Evolutionary conservation across 2,797 vertebrate species (phyloP).

Genomic region (Numenius phaeopus): DNA sequence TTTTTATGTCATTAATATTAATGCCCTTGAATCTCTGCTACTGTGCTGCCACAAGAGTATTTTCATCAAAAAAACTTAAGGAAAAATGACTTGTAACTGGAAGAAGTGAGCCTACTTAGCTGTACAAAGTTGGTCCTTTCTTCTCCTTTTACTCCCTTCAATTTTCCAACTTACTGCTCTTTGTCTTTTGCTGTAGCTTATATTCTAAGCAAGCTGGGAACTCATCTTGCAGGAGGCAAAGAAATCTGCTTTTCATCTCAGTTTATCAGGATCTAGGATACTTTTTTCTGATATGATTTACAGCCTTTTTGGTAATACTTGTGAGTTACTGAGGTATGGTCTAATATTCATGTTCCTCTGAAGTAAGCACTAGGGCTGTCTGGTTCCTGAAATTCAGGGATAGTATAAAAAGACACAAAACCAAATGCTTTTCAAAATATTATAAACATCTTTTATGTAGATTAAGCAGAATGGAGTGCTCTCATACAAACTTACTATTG

Average conservation of each 20-base stretch:
- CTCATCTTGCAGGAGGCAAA: neutral
- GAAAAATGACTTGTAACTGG: neutral
- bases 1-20: neutral
- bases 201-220: neutral
- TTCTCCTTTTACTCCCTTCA: neutral
- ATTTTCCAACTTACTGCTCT: neutral
- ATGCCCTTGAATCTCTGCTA: neutral
- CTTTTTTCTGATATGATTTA: neutral
- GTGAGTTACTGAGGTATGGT: neutral
- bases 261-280: neutral
- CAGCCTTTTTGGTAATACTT: neutral
- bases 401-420: neutral
- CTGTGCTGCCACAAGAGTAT: neutral
- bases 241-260: neutral
- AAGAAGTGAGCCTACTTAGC: neutral
- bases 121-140: neutral
- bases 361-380: neutral
- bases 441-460: neutral
- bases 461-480: neutral
- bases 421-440: neutral
- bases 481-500: neutral
- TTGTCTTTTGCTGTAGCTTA: neutral
- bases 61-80: neutral
- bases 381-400: neutral
- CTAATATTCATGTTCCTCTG: neutral